Conservation (phyloP, 1,140 invertebrate species). For the Atta cephalotes region DNA sequence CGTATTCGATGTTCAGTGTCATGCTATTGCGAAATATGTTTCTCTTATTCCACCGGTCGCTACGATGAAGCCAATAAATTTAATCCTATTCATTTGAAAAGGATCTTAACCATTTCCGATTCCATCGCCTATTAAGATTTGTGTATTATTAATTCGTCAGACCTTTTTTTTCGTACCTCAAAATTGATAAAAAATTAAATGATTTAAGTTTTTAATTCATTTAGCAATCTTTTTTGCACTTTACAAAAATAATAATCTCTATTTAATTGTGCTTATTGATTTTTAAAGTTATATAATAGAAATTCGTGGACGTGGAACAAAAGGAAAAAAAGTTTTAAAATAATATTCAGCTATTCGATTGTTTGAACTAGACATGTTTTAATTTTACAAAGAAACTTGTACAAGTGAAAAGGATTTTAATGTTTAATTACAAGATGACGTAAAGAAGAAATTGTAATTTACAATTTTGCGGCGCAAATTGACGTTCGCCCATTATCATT, state of each 20-base stretch:
- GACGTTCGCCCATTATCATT: conserved; percentile 5
- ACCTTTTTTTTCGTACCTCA: neutral
- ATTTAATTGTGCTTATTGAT: no score
- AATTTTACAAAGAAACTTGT: neutral
- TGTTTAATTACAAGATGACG: neutral
- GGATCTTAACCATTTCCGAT: conserved; percentile 7
- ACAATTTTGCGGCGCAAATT: neutral
- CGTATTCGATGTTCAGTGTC: conserved; percentile 39
- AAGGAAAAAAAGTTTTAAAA: neutral
- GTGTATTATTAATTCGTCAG: neutral
- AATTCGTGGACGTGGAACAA: no score
- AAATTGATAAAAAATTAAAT: neutral
- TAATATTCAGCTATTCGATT: neutral
- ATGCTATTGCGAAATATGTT: conserved; percentile 40
- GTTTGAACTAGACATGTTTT: neutral
- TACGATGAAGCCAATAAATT: conserved; percentile 37
- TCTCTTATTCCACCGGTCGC: conserved; percentile 6
- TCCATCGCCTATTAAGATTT: neutral
- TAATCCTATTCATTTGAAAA: neutral
- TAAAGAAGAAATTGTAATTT: neutral
- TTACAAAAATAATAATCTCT: no score
- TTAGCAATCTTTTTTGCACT: neutral
- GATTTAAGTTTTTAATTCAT: neutral
- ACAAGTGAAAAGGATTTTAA: neutral
- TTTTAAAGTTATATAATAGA: no score